Base-by-base conservation (phyloP, 2,888 invertebrate genomes). In the Agrilus mali region DNA sequence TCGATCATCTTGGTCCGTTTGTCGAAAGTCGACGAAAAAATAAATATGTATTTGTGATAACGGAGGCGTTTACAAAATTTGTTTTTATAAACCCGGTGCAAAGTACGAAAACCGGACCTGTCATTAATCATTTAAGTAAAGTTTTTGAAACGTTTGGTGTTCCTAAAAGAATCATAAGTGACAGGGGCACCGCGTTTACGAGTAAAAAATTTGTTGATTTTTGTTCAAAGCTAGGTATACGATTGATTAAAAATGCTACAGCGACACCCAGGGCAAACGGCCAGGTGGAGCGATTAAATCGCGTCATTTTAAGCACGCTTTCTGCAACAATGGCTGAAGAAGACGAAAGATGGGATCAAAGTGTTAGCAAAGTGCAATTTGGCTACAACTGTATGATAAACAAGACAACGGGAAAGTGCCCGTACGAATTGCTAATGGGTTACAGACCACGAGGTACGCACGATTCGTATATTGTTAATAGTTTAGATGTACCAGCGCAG, bases 181-280 rank as follows among this genome's bases (percentile, higher is more conserved):
- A 60, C 35, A 40, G 49, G n/a, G 58, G 58, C 8, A 43, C 51
- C 2, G 50, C 51, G 1, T 60, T 54, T 34, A 57, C 56, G 1
- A 47, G 53, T 7, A 43, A 33, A 7, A 36, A 22, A 2, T 60
- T 60, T 34, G n/a, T 31, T 15, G 40, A 42, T 6, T 55, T 53
- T 20, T 57, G 54, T 37, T 31, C 36, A 7, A 51, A 53, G 16
- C 40, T 48, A 17, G 51, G 47, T 4, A 54, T 59, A 7, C 50
- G 53, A 13, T 56, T 58, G 22, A 33, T 45, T 17, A 22, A 44
- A 2, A 55, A 54, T 36, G 50, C 56, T 0, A 50, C 53, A 0
- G 54, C 56, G 6, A 53, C 54, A 10, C 56, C 54, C 8, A 31
- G 55, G 34, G 55, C 56, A 1, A 59, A 58, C 37, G 57, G 55